Base-by-base conservation (phyloP, 2,113 vertebrate genomes). In the Cepphus grylle region DNA sequence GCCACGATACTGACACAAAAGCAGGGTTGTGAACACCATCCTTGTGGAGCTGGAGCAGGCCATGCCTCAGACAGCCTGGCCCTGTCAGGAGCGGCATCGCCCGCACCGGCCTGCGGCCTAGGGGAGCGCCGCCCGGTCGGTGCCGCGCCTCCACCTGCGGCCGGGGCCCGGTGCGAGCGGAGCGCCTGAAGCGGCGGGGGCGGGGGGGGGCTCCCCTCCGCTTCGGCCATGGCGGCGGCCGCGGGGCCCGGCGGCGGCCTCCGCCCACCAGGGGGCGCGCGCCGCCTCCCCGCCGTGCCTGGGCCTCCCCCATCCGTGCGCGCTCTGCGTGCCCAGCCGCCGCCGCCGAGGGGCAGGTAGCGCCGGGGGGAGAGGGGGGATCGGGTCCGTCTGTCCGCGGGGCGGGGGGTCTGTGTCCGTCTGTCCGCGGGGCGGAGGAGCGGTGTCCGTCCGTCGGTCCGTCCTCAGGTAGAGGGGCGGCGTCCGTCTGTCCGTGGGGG, bases 241-340 rank as follows among this genome's bases (percentile, higher is more conserved):
- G 43, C 16, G 14, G 49, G 12, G 50, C 66, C 11, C 38, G 11
- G 43, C 43, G 34, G 67, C 80, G 47, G 59, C 86, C 93, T 94
- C 93, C 95, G 63, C 14, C 65, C 93, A 10, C 29, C 30, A 94
- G 95, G 59, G 50, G 79, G 76, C 45, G 74, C 87, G 8, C 50
- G 36, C 73, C 8, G 38, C n/a, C n/a, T 14, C 67, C 6, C 15
- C 32, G 15, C 42, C 45, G 43, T 63, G 16, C 42, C 18, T 6
- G 59, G 5, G 29, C 17, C 34, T 4, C 17, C 21, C 22, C 18
- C 14, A 27, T 13, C 34, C 40, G 36, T 6, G 21, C 61, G 30
- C 29, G 32, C 32, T 14, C 17, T n/a, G 43, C 21, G 59, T 11
- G 40, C 49, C 49, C 16, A 23, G 76, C 65, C 52, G 88, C 73